Evolutionary conservation across 2,797 vertebrate species (phyloP).

Genomic region (Iguana delicatissima): DNA sequence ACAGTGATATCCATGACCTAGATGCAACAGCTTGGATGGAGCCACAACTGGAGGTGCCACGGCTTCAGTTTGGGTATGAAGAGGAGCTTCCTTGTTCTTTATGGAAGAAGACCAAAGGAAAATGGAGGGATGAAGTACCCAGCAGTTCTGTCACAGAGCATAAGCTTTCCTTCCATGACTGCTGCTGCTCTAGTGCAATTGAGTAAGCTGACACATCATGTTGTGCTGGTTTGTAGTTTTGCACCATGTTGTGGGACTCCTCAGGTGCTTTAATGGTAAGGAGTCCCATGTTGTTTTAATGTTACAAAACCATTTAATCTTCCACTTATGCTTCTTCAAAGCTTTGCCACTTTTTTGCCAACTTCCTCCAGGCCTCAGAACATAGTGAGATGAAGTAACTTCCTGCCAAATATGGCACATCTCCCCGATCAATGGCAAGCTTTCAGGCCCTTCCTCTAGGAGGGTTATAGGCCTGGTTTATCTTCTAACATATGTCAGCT

Average conservation of each 20-base stretch:
- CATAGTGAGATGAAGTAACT: background rate
- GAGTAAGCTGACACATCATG: constrained; percentile 19
- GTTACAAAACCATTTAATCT: background rate
- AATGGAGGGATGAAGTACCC: background rate
- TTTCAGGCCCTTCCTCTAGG: background rate
- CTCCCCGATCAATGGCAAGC: background rate
- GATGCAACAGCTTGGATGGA: background rate
- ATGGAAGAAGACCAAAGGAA: background rate
- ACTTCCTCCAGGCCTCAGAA: too few species aligned
- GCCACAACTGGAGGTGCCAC: background rate
- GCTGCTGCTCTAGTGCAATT: constrained; percentile 3
- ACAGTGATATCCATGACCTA: background rate
- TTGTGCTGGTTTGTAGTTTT: background rate
- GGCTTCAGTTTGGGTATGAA: background rate
- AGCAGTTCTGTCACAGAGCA: background rate
- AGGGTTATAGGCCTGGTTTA: background rate
- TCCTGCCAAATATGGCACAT: background rate
- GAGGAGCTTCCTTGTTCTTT: background rate
- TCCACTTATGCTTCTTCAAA: background rate
- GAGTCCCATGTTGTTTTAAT: background rate
- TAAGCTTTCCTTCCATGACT: constrained; percentile 11
- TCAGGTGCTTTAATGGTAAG: background rate
- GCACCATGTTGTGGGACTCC: background rate
- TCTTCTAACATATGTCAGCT: background rate
- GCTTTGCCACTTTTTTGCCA: background rate